Base-by-base conservation (phyloP, 2,888 invertebrate genomes). In the Sarcophaga subvicina region DNA sequence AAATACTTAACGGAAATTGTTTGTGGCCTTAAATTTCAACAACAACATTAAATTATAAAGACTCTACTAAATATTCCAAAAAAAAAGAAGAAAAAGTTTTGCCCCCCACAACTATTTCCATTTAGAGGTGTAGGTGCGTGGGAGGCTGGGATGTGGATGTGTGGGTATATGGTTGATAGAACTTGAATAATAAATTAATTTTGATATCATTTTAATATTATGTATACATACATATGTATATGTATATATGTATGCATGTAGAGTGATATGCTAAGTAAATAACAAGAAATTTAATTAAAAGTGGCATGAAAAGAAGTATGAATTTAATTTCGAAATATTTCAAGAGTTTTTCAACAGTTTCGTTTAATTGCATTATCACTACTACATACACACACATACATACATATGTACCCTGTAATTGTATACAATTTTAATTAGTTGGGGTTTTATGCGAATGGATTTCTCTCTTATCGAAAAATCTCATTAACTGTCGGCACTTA, bases 401-500 rank as follows among this genome's bases (percentile, higher is more conserved):
- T 12, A 54, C 4, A 54, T 54, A 14, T 5, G 0, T 54, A 14
- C 54, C 17, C 17, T 54, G 12, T 54, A 14, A 14, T 54, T 54
- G 17, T 14, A 54, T 54, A 37, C 8, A 37, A 37, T 37, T 37
- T 37, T 37, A 37, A 37, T 37, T 37, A 37, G 37, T 37, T 37
- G 37, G n/a, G 22, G 22, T 70, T 70, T 54, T 70, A 37, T 37
- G 37, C 63, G 45, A 45, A 78, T 12, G 22, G n/a, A 67, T 69
- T 27, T 78, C 17, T 54, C 17, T 12, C 17, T 54, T 54, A 54
- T 4, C 4, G 17, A 49, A 54, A 37, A 72, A 64, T 71, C 72
- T 64, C 64, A 71, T 80, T 66, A 64, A 80, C 70, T 54, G 8
- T 8, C 3, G 47, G 25, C 70, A 54, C 71, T 80, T 59, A 27